phyloP scores from a whole-genome alignment of 2,797 vertebrate species.

The Acanthiza pusilla region DNA sequence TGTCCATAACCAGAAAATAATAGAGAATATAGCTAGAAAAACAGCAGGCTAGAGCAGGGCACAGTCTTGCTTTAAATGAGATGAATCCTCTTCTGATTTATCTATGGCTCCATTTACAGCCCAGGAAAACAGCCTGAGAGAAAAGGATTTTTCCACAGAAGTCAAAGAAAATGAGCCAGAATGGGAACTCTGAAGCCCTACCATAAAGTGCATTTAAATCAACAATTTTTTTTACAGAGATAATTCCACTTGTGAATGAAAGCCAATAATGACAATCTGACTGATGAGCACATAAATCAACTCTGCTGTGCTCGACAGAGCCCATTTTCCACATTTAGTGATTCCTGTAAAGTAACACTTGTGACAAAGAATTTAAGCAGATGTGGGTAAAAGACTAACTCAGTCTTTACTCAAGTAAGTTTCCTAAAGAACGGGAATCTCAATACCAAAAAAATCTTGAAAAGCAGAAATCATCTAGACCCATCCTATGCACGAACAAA shows the following conservation, averaged over 20 bases:
- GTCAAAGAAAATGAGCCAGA: neutral
- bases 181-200: neutral
- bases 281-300: neutral
- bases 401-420: neutral
- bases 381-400: neutral
- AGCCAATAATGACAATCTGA: slow-evolving; percentile 11
- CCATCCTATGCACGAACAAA: neutral
- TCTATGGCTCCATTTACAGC: neutral
- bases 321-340: slow-evolving; percentile 5
- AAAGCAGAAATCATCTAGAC: neutral
- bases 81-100: neutral
- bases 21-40: neutral
- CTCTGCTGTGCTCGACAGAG: neutral
- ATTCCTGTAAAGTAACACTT: neutral
- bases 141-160: slow-evolving; percentile 24
- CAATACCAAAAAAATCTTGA: neutral
- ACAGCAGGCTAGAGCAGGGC: neutral
- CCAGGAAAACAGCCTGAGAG: neutral
- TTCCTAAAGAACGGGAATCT: neutral
- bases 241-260: slow-evolving; percentile 22
- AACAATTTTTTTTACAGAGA: neutral
- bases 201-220: neutral
- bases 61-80: neutral
- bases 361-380: neutral
- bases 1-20: neutral